Conservation (phyloP, 2,888 invertebrate genomes). For the Cynaeus angustus region DNA sequence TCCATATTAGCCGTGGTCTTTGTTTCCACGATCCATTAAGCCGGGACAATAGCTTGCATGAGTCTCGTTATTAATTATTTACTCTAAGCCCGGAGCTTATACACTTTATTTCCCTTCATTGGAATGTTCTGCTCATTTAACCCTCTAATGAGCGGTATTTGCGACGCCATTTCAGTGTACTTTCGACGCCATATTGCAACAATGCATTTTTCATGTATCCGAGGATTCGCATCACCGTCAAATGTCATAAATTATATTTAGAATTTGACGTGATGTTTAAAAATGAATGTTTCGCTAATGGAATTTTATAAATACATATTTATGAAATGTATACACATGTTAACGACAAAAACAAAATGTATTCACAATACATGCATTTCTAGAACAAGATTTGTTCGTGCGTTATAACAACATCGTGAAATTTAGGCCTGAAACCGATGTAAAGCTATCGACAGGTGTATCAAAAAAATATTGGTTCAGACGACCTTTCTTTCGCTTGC, state of each 20-base stretch:
- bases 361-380: too few relatives aligned
- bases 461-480: too few relatives aligned
- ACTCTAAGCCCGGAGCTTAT: slow-evolving; percentile 42
- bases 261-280: neutral
- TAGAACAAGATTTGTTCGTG: too few relatives aligned
- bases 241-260: slow-evolving; percentile 1
- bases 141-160: slow-evolving; percentile 17
- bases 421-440: too few relatives aligned
- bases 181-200: slow-evolving; percentile 13
- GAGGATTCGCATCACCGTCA: neutral
- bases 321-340: too few relatives aligned
- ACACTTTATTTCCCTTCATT: slow-evolving; percentile 44
- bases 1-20: slow-evolving; percentile 44
- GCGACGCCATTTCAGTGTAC: slow-evolving; percentile 1
- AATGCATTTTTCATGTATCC: slow-evolving; percentile 12
- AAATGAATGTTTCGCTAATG: neutral
- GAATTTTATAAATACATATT: neutral
- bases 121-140: slow-evolving; percentile 42
- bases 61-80: slow-evolving; percentile 53
- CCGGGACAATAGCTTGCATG: slow-evolving; percentile 48
- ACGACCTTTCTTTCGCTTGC: too few relatives aligned
- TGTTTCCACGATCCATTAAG: slow-evolving; percentile 48
- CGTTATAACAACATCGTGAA: too few relatives aligned
- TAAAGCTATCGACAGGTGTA: too few relatives aligned
- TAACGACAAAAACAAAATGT: too few relatives aligned